Base-by-base conservation (phyloP, 2,888 invertebrate genomes). In the Andrena dorsata region DNA sequence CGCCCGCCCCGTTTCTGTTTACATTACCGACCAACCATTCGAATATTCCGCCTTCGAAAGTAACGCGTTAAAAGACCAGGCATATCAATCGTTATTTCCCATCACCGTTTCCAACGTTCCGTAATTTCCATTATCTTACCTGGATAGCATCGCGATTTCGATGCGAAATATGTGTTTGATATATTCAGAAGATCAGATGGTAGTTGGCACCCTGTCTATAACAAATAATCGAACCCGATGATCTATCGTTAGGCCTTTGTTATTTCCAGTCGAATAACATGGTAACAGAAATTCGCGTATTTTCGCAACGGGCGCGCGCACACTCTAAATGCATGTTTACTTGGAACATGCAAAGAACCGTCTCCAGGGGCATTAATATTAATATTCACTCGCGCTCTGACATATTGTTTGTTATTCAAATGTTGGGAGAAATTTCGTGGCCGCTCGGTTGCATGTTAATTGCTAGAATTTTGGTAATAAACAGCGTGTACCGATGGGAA, bases 11-110 rank as follows among this genome's bases (percentile, higher is more conserved):
- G 87, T 81, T 88, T 82, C 66, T 87, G 87, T 87, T 87, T 87
- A 87, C 85, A 85, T 87, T 76, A 77, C 76, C 82, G 72, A 74
- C 70, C 80, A 76, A 87, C 82, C 84, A 79, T 87, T 72, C 83
- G 61, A 76, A 77, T 72, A 76, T 76, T 76, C 80, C 28, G 68
- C 64, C 64, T 28, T 74, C n/a, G 32, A 74, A 7, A 56, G 30
- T 28, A 32, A 1, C 23, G 20, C 3, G 8, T 20, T 53, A 20
- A 23, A 8, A 53, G 10, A 23, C 8, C 0, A 53, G 8, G 20
- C 53, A 53, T 23, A 7, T 53, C 53, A 7, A 53, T 23, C 2
- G 23, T 53, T 23, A 53, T 23, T 23, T 16, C 20, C 53, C 6
- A 6, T 53, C 8, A 23, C 2, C 53, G 5, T 49, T 53, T 10